Base-by-base conservation (phyloP, 2,113 vertebrate species). In the Hypomesus transpacificus region DNA sequence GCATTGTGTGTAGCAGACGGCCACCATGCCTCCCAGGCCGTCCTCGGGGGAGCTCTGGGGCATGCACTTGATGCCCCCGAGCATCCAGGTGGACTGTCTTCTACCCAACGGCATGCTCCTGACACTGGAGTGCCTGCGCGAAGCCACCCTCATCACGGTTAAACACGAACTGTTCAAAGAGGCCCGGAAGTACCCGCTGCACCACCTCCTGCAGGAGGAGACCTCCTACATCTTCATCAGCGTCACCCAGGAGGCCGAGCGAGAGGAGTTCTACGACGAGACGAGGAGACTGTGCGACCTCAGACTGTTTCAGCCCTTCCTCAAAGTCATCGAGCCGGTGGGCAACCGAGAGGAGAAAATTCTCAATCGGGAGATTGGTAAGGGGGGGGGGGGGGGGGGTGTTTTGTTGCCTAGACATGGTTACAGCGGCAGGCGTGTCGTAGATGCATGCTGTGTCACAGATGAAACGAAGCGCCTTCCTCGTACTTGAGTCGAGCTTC, bases 141-240 rank as follows among this genome's bases (percentile, higher is more conserved):
- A 99, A 92, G 95, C 97, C 81, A 99, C 96, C 0, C 89, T 99
- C 76, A 87, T 98, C 80, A 96, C 94, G 80, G 97, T 99, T 88
- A 99, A 99, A 85, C 97, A 97, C 71, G 96, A 98, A 87, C 94
- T 99, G 56, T 99, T 99, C 81, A 97, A 95, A 90, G 97, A 99
- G 88, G 97, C 96, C 8, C 92, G 96, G 83, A 99, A 98, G 84
- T 95, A 95, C 69, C 97, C 97, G 68, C 95, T 98, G 31, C 92
- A 96, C 86, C 95, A 98, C 86, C 93, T 99, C 84, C 94, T 99
- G 82, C 97, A 99, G 78, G 97, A 98, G 87, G 97, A 99, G 84
- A 96, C 94, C 82, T 98, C 96, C 88, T 99, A 99, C 91, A 98
- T 99, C 93, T 98, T 99, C 80, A 96, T 99, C 92, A 98, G 97